Evolutionary conservation across 2,113 vertebrate species (phyloP).

Genomic region (Seriola rivoliana): DNA sequence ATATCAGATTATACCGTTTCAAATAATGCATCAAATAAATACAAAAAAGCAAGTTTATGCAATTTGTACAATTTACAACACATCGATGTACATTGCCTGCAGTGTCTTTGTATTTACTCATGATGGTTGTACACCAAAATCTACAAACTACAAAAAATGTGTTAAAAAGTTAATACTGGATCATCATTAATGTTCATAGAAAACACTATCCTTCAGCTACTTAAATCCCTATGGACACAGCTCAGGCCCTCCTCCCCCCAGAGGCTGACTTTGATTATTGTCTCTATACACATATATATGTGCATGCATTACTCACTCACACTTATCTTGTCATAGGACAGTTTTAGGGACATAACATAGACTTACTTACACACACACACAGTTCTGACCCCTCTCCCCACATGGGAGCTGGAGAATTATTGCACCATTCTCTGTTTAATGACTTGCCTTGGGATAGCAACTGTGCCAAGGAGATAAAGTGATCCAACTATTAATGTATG

Average conservation of each 20-base stretch:
- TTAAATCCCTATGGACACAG: conserved; percentile 26
- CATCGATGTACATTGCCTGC: neutral
- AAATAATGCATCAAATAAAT: neutral
- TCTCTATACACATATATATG: neutral
- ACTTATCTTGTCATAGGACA: too few relatives aligned
- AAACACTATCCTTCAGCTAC: conserved; percentile 5
- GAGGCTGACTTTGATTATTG: conserved; percentile 33
- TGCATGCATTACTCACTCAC: neutral
- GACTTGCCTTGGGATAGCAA: conserved; percentile 47
- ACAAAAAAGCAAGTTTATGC: neutral
- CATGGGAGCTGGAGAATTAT: conserved; percentile 25
- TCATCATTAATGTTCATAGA: conserved; percentile 22
- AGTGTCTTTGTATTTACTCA: neutral
- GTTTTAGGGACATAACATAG: too few relatives aligned
- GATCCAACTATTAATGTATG: conserved; percentile 21
- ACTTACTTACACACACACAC: neutral
- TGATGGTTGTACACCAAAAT: neutral
- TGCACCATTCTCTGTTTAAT: conserved; percentile 56
- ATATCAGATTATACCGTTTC: neutral
- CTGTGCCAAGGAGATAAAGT: conserved; percentile 23
- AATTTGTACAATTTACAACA: neutral
- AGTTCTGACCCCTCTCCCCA: conserved; percentile 27
- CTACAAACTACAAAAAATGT: neutral
- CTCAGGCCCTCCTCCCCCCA: conserved; percentile 1
- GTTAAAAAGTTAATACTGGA: neutral